Base-by-base conservation (phyloP, 2,113 vertebrate species). In the Megaceryle maxima region DNA sequence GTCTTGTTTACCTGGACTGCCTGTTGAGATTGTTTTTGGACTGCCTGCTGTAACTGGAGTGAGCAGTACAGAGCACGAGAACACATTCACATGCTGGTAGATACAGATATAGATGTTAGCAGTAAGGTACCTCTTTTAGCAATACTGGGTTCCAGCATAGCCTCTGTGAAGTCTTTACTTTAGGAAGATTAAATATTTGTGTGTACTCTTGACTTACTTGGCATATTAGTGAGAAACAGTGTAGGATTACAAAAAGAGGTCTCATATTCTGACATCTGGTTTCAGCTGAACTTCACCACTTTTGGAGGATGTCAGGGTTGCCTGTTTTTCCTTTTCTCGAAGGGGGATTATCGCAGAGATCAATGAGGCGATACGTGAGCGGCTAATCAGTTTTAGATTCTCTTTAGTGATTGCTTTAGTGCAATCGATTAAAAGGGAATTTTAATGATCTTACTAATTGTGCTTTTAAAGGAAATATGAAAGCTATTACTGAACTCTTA, bases 361-460 rank as follows among this genome's bases (percentile, higher is more conserved):
- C 78, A 63, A 29, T 75, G 43, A 77, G 73, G 39, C 60, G 75
- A 62, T 89, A 51, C 28, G 33, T 16, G 78, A 91, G 76, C 56
- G 78, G 10, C 55, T 72, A 68, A 89, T 85, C 89, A 48, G 59
- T 81, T 89, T 74, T 74, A 67, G 44, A 68, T 70, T 76, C 77
- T 81, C 43, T 53, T 78, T 51, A 35, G 43, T n/a, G 68, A 81
- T 91, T 92, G 57, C 73, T 87, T 68, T 88, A 84, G 86, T 82
- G 60, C 43, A 68, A 43, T 94, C 16, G 44, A 90, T 97, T 96
- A 67, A 96, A 93, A 72, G 73, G 70, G 81, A 85, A 77, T 94
- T 91, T 79, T 93, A 92, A 89, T 91, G 64, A 55, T 89, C 48
- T 80, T 69, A 64, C 62, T 93, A 92, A 93, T 50, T 92, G 66